Conservation (phyloP, 2,888 invertebrate species). For the Periphyllus acericola region DNA sequence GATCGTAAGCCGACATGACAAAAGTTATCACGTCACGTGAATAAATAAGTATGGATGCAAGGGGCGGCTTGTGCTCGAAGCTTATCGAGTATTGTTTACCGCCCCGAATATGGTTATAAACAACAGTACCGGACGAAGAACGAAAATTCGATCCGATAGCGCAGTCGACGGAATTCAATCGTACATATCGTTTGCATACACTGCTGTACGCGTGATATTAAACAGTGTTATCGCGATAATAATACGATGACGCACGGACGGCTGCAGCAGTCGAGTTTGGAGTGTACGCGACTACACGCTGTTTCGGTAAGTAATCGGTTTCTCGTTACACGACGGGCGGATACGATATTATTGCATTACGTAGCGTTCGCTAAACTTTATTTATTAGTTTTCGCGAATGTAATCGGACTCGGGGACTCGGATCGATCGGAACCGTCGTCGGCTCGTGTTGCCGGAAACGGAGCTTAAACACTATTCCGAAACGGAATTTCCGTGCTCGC, state of each 20-base stretch:
- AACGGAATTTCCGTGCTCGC: slow-evolving; percentile 14
- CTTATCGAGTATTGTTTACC: too few relatives aligned
- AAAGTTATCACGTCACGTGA: too few relatives aligned
- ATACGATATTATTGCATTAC: too few relatives aligned
- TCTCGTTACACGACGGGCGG: not conserved
- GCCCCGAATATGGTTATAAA: too few relatives aligned
- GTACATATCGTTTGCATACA: not conserved
- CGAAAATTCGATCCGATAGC: not conserved
- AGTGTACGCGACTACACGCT: too few relatives aligned
- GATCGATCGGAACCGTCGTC: not conserved
- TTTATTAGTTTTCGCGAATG: slow-evolving; percentile 15
- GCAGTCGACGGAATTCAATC: not conserved
- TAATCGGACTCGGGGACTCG: not conserved
- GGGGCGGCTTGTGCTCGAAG: too few relatives aligned
- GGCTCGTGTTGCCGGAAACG: not conserved
- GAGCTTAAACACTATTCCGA: not conserved
- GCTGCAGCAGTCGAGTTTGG: not conserved
- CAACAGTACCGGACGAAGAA: too few relatives aligned
- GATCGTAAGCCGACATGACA: too few relatives aligned
- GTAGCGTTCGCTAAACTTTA: slow-evolving; percentile 22
- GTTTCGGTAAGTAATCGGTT: slow-evolving; percentile 28
- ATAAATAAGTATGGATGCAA: too few relatives aligned
- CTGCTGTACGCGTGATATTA: too few relatives aligned
- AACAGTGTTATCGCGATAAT: too few relatives aligned
- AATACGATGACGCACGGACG: too few relatives aligned